These are phyloP conservation scores for Hippopotamus amphibius DNA, from an alignment of 2,113 vertebrate genomes.

Conservation along the genomic window DNA sequence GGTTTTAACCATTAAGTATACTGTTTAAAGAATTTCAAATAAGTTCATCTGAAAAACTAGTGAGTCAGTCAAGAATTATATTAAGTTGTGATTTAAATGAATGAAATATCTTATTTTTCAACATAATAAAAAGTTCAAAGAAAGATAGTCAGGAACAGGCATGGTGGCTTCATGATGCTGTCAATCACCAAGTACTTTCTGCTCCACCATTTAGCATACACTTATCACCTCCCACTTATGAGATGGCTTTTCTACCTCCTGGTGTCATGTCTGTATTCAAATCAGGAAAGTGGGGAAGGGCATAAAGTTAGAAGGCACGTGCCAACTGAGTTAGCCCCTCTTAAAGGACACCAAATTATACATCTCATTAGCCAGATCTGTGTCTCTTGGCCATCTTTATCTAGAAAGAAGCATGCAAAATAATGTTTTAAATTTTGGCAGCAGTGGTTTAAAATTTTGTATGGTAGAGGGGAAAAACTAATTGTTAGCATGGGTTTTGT, in stretches of 20 bases:
- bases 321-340: neutral
- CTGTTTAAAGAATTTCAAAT: neutral
- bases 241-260: neutral
- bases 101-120: neutral
- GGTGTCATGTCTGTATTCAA: neutral
- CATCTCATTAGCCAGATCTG: neutral
- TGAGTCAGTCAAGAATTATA: neutral
- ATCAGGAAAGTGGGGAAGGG: neutral
- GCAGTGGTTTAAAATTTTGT: neutral
- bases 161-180: neutral
- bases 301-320: neutral
- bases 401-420: neutral
- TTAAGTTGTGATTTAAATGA: neutral
- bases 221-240: neutral
- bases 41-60: neutral
- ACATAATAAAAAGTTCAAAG: neutral
- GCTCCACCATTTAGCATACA: neutral
- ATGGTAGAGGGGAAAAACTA: neutral
- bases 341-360: neutral
- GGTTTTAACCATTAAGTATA: neutral
- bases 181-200: neutral
- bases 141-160: neutral
- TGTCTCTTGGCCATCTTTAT: neutral
- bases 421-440: neutral
- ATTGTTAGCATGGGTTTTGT: neutral